Base-by-base conservation (phyloP, 2,797 vertebrate genomes). In the Tragopan temminckii region DNA sequence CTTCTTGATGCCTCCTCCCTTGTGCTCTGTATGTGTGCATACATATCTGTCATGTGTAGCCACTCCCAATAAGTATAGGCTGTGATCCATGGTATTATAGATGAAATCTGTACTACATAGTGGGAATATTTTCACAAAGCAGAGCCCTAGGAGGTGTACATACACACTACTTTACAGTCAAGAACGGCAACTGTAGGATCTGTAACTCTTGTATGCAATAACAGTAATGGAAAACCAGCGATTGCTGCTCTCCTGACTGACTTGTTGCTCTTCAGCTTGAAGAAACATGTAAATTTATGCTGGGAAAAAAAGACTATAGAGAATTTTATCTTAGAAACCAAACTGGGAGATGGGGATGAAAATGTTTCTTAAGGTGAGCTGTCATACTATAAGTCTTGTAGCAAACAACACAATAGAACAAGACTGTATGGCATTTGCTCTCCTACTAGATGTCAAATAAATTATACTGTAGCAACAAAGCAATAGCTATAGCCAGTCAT, bases 361-460 rank as follows among this genome's bases (percentile, higher is more conserved):
- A n/a, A 53, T 36, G 29, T 91, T 92, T 91, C 38, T 36, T 82
- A 68, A 76, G 80, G 78, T 93, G 36, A 91, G 24, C 63, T 92
- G 88, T 79, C 82, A 58, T 3, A 50, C 4, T 0, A 52, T 14
- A 70, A 70, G 23, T 70, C 13, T 86, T 75, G 67, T 33, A 71
- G 52, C 40, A 38, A 78, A 68, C 36, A 57, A 16, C 21, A n/a
- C 35, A 36, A 71, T 42, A 71, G 76, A 85, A 83, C 40, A 70
- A 84, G 84, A 83, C 81, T 64, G 21, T 40, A n/a, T 85, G 2
- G 0, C 66, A 61, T 76, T 75, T 59, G 75, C 29, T 59, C 43
- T 68, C 81, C 63, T 63, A 85, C 69, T 8, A 79, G 68, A 88
- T 76, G 84, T 55, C 67, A 79, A 89, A 59, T 35, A 72, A 89